A percentile compares a stretch with the other conserved stretches of the same genome.
These are phyloP conservation scores for Archaeoteleia sp. DNA, from an alignment of 2,888 invertebrate genomes.

Conservation along the genomic window DNA sequence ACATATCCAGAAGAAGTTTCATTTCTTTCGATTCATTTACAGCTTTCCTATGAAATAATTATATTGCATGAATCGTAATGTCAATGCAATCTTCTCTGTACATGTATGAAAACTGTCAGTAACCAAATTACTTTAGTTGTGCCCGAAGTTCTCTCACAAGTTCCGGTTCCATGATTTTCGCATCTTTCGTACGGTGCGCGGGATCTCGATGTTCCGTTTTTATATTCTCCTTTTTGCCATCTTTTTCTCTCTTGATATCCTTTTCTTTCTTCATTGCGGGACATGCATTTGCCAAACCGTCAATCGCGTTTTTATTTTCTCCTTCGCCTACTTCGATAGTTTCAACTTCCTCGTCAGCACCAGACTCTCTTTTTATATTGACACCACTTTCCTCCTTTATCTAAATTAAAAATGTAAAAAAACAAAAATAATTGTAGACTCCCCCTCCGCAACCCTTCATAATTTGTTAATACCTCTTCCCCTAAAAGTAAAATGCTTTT, in stretches of 20 bases:
- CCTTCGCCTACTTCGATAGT: conserved; percentile 75
- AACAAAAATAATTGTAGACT: too few species aligned
- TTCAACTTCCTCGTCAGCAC: conserved; percentile 69
- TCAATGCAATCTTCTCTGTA: not conserved
- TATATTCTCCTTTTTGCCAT: conserved; percentile 75
- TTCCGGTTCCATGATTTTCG: conserved; percentile 83
- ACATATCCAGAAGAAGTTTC: conserved; percentile 95
- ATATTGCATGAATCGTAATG: conserved; percentile 3
- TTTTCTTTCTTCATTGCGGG: conserved; percentile 77
- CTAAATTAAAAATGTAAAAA: conserved; percentile 45
- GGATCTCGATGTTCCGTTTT: conserved; percentile 77
- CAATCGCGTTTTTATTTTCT: conserved; percentile 68
- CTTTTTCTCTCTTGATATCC: conserved; percentile 78
- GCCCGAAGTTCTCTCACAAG: conserved; percentile 90
- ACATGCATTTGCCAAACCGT: conserved; percentile 70
- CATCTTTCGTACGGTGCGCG: conserved; percentile 79
- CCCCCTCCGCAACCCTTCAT: too few species aligned
- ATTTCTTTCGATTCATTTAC: conserved; percentile 95
- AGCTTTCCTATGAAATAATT: conserved; percentile 82
- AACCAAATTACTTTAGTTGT: conserved; percentile 91
- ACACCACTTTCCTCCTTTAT: conserved; percentile 70
- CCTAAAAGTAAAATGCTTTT: too few species aligned
- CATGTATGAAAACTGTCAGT: conserved; percentile 3
- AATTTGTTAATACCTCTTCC: not conserved
- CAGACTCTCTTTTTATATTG: conserved; percentile 67